These are phyloP conservation scores for Dromas ardeola DNA, from an alignment of 2,113 vertebrate genomes.

Conservation along the genomic window DNA sequence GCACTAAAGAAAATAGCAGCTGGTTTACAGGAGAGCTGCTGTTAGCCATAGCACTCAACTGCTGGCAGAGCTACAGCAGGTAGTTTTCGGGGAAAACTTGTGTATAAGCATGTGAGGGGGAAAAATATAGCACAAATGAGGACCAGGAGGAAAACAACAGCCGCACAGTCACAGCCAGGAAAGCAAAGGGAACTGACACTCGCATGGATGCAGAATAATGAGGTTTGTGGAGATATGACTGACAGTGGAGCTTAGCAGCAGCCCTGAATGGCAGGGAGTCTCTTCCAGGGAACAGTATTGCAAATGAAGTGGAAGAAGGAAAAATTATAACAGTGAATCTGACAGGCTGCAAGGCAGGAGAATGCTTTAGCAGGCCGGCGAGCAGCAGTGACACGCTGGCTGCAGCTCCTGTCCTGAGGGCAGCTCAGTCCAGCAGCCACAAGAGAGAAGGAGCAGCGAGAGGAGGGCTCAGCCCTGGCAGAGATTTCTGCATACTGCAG, in stretches of 20 bases:
- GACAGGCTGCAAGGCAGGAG: background rate
- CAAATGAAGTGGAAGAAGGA: constrained; percentile 27
- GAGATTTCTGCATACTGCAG: background rate
- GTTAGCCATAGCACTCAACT: background rate
- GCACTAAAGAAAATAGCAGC: background rate
- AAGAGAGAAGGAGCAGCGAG: background rate
- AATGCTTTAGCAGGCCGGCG: background rate
- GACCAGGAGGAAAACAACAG: background rate
- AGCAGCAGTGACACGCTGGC: background rate
- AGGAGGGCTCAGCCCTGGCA: background rate
- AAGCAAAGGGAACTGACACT: background rate
- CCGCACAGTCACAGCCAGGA: background rate
- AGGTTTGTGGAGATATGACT: background rate
- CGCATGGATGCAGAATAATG: background rate
- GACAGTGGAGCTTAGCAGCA: background rate
- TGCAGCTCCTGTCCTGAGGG: background rate
- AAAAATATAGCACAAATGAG: background rate
- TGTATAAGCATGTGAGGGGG: background rate
- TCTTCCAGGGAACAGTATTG: background rate
- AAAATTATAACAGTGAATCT: background rate
- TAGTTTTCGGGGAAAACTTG: background rate
- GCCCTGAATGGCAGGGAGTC: background rate
- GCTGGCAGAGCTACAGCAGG: background rate
- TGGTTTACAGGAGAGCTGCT: background rate
- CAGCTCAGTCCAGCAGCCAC: background rate